A percentile compares a stretch with the other conserved stretches of the same genome.
phyloP scores from a whole-genome alignment of 2,888 invertebrate species.

The Sphaerolaimus hirsutus region DNA sequence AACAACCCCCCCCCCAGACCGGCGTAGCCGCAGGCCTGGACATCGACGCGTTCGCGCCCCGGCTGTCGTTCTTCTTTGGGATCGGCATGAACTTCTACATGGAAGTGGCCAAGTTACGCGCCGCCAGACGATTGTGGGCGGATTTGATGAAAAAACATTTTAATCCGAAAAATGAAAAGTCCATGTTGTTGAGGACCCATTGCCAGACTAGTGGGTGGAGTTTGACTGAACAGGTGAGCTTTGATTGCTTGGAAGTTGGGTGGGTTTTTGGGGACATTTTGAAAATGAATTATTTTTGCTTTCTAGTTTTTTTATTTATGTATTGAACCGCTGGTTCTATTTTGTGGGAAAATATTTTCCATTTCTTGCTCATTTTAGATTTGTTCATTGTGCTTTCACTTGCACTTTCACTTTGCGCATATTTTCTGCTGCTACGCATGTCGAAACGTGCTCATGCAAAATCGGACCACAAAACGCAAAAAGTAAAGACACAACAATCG shows the following conservation, averaged over 20 bases:
- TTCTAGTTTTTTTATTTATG: too few species aligned
- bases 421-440: too few species aligned
- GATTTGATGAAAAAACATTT: constrained; percentile 34
- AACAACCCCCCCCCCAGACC: too few species aligned
- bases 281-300: not conserved
- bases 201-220: constrained; percentile 41
- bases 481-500: too few species aligned
- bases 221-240: constrained; percentile 35
- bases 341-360: too few species aligned
- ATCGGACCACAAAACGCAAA: too few species aligned
- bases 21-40: constrained; percentile 35
- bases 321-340: too few species aligned
- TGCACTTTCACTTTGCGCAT: too few species aligned
- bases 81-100: constrained; percentile 41
- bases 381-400: too few species aligned
- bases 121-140: constrained; percentile 37
- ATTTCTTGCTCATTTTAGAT: too few species aligned
- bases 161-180: constrained; percentile 33
- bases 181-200: constrained; percentile 35
- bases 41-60: constrained; percentile 38
- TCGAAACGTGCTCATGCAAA: too few species aligned
- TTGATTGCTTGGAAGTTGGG: not conserved
- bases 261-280: not conserved
- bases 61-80: constrained; percentile 40
- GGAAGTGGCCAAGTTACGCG: constrained; percentile 40